Evolutionary conservation across 1,140 invertebrate species (phyloP), one percentile per base, ranked within the genome.

Genomic region (Vanessa atalanta): DNA sequence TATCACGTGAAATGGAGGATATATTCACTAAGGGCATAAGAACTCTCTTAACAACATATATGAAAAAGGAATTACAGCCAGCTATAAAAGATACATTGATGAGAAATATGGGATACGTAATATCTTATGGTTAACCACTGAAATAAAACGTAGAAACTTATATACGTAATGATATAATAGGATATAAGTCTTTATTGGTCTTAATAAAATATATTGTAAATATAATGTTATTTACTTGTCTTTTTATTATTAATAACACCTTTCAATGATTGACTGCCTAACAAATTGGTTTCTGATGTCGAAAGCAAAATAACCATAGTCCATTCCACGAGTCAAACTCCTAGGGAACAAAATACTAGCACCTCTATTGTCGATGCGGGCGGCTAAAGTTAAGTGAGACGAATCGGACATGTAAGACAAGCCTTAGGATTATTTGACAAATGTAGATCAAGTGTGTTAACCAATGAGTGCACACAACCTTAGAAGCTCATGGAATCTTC

Each of bases 41-140:
- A 69, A 95, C 96, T 8, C 93, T 97, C n/a, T 84, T 97, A 31
- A 97, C 96, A 0, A 96, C 95, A 43, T 97, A 97, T 79, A 96
- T 97, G 94, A 96, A 97, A 83, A 95, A 95, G 79, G 95, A 97
- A 81, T 87, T 97, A 26, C 96, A 97, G 85, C 96, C 96, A 15
- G 96, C 96, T 31, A 96, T 97, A 51, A 97, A 96, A 87, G 96
- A 97, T 80, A 97, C 96, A 3, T 90, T 97, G 15, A 97, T 97
- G 96, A 93, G 95, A 73, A 96, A 96, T 83, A 96, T 97, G 95
- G 96, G 96, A 14, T 97, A 97, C 82, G 97, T 96, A 2, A 94
- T 97, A 74, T 97, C 96, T 55, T 97, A 97, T 84, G 96, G 96
- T 64, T 91, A 82, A 75, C 12, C 12, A 20, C 8, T 55, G 26